Conservation (phyloP, 2,113 vertebrate genomes). For the Daubentonia madagascariensis region DNA sequence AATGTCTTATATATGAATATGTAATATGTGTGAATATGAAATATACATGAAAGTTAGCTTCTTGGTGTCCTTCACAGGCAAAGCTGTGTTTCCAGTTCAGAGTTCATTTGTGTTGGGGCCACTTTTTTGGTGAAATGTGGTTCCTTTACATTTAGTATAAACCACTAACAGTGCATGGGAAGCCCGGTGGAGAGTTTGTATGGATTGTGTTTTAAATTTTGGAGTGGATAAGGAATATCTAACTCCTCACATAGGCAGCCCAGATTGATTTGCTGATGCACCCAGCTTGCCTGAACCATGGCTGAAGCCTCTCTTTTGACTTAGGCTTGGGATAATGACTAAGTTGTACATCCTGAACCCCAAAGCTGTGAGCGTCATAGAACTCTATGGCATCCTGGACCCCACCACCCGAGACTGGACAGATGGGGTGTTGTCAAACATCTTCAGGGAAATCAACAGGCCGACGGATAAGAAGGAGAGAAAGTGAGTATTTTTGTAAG, state of each 20-base stretch:
- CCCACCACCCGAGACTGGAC: constrained; percentile 95
- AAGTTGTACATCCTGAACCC: constrained; percentile 94
- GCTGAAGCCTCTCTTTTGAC: background rate
- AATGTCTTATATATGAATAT: background rate
- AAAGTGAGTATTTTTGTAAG: constrained; percentile 81
- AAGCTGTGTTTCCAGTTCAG: background rate
- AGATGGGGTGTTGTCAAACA: constrained; percentile 96
- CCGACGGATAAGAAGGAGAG: constrained; percentile 94
- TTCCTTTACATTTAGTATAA: background rate
- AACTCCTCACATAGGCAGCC: fast-evolving
- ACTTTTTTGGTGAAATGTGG: background rate
- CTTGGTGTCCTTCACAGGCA: background rate
- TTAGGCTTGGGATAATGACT: constrained; percentile 91
- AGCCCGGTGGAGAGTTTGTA: background rate
- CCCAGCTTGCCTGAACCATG: fast-evolving
- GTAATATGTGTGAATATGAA: background rate
- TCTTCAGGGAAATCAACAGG: constrained; percentile 96
- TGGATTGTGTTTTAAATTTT: background rate
- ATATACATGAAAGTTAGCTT: background rate
- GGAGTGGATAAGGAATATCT: fast-evolving
- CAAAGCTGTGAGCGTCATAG: constrained; percentile 96
- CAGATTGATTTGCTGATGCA: fast-evolving
- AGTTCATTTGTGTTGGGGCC: background rate
- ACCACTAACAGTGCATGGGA: fast-evolving
- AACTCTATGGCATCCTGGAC: constrained; percentile 96